phyloP scores from a whole-genome alignment of 1,140 invertebrate species.

The Agrilus planipennis region DNA sequence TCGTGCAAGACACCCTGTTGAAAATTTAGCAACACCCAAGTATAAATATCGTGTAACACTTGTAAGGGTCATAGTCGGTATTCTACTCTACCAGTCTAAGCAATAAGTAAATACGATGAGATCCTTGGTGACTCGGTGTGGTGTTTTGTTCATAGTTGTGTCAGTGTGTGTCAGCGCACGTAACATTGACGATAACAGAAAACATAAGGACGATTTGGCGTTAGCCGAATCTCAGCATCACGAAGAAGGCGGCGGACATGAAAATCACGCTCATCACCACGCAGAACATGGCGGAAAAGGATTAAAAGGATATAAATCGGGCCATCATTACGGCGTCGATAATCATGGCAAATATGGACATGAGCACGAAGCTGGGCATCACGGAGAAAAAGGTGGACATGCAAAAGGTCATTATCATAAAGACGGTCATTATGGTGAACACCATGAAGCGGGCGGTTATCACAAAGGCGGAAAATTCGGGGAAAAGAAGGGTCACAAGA shows the following conservation, averaged over 20 bases:
- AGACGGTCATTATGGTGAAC: constrained; percentile 48
- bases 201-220: too few species aligned
- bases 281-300: constrained; percentile 50
- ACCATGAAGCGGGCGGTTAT: constrained; percentile 60
- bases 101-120: too few species aligned
- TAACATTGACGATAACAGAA: too few species aligned
- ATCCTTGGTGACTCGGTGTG: too few species aligned
- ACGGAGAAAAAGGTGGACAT: constrained; percentile 55
- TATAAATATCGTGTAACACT: too few species aligned
- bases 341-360: constrained; percentile 57
- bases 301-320: constrained; percentile 52
- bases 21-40: too few species aligned
- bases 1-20: too few species aligned
- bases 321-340: constrained; percentile 54
- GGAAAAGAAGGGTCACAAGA: constrained; percentile 70
- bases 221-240: too few species aligned
- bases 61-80: too few species aligned
- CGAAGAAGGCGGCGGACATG: constrained; percentile 51
- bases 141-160: too few species aligned
- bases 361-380: constrained; percentile 52
- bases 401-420: constrained; percentile 63
- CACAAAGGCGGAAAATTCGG: constrained; percentile 62
- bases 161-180: too few species aligned
- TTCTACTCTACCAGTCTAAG: too few species aligned
- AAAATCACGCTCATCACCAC: constrained; percentile 49